Evolutionary conservation across 2,888 invertebrate species (phyloP).

Genomic region (Troglohyphantes excavatus): DNA sequence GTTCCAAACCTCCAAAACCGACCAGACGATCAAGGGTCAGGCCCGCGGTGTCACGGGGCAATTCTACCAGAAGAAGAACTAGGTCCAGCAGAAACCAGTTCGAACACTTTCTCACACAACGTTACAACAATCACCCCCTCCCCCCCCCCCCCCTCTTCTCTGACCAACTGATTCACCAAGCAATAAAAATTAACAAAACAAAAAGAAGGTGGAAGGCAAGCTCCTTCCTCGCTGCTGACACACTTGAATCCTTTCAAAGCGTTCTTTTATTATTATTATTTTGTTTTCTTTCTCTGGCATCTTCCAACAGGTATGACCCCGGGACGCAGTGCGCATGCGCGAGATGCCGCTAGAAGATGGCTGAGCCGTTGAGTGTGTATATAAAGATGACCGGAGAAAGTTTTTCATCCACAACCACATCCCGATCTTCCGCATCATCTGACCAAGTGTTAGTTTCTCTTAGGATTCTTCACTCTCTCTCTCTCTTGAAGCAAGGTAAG

Average conservation of each 20-base stretch:
- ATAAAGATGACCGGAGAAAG: conserved; percentile 71
- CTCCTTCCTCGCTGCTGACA: conserved; percentile 70
- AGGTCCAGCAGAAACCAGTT: conserved; percentile 70
- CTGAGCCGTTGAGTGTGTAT: conserved; percentile 30
- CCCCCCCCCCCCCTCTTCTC: neutral
- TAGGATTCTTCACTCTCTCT: neutral
- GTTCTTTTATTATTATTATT: conserved; percentile 3
- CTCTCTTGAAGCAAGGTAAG: neutral
- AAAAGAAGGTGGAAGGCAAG: conserved; percentile 36
- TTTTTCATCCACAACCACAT: conserved; percentile 26
- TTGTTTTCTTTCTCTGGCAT: conserved; percentile 31
- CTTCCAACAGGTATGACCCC: conserved; percentile 63
- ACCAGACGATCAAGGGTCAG: conserved; percentile 63
- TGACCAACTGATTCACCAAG: conserved; percentile 37
- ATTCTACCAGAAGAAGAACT: conserved; percentile 53
- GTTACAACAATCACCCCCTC: conserved; percentile 50
- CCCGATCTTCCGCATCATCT: conserved; percentile 21
- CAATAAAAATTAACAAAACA: conserved; percentile 48
- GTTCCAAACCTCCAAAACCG: neutral
- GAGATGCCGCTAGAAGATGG: conserved; percentile 13
- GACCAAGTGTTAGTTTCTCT: conserved; percentile 1
- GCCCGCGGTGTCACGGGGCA: conserved; percentile 51
- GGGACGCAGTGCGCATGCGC: conserved; percentile 66
- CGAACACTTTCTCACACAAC: conserved; percentile 65
- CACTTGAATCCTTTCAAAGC: conserved; percentile 54